phyloP scores from a whole-genome alignment of 2,113 vertebrate species.

The Phasianus colchicus region DNA sequence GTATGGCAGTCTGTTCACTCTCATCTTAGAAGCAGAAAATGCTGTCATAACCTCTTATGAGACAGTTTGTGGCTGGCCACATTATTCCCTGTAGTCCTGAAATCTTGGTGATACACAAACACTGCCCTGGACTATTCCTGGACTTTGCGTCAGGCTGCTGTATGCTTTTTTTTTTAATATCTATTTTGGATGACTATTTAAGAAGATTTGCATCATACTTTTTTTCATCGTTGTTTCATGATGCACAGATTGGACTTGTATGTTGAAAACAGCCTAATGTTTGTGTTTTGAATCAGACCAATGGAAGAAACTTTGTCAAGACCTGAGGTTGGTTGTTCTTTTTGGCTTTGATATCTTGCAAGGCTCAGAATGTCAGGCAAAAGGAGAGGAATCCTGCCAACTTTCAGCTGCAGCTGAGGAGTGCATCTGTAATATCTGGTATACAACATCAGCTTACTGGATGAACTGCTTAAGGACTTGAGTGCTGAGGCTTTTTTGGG shows the following conservation, averaged over 20 bases:
- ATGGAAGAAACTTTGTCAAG: not conserved
- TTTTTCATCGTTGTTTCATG: not conserved
- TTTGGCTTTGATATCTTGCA: not conserved
- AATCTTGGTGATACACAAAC: constrained; percentile 36
- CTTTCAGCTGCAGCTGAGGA: not conserved
- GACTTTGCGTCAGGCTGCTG: constrained; percentile 39
- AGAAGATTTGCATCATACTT: constrained; percentile 6
- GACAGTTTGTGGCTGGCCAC: constrained; percentile 62
- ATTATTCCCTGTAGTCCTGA: constrained; percentile 34
- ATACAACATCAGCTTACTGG: not conserved
- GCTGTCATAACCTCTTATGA: not conserved
- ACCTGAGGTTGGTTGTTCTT: not conserved
- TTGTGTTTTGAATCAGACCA: not conserved
- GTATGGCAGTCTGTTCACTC: not conserved
- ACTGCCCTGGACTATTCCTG: constrained; percentile 42
- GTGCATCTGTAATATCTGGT: not conserved
- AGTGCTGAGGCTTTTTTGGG: not conserved
- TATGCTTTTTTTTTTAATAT: not conserved
- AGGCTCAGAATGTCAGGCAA: not conserved
- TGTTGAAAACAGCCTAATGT: not conserved
- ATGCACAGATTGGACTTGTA: not conserved
- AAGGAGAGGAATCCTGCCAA: not conserved
- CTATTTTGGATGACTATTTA: constrained; percentile 34
- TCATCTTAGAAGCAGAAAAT: constrained; percentile 9
- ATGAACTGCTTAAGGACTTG: not conserved